Conservation (phyloP, 2,113 vertebrate genomes). For the Zosterops pallidus region DNA sequence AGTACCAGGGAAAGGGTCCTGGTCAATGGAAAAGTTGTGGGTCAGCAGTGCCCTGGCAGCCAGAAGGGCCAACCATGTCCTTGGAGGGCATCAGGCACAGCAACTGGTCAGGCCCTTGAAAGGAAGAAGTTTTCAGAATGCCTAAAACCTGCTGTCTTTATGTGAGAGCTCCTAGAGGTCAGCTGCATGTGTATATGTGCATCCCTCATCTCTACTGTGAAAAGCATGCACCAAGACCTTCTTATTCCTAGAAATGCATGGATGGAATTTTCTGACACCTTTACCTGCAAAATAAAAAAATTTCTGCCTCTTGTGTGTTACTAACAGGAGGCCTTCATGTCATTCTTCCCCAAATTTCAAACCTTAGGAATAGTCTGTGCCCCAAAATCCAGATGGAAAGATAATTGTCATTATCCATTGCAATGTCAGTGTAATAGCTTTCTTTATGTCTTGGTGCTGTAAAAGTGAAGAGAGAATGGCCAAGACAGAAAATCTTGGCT, state of each 20-base stretch:
- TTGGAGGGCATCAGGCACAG: not conserved
- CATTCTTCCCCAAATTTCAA: not conserved
- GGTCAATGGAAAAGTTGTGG: rapidly evolving
- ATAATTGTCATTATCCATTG: not conserved
- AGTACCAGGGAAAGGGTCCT: not conserved
- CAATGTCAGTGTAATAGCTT: not conserved
- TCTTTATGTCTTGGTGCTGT: not conserved
- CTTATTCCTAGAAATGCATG: not conserved
- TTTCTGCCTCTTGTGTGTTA: not conserved
- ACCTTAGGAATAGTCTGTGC: not conserved
- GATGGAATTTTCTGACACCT: not conserved
- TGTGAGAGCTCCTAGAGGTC: not conserved
- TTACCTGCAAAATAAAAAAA: not conserved
- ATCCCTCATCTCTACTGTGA: not conserved
- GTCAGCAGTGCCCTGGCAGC: not conserved
- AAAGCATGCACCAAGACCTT: not conserved
- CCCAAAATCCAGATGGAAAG: not conserved
- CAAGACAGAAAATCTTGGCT: not conserved
- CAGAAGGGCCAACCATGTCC: rapidly evolving
- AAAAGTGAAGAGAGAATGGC: not conserved
- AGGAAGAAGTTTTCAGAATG: not conserved
- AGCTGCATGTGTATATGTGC: rapidly evolving
- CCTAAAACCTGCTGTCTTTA: not conserved
- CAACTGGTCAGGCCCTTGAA: not conserved
- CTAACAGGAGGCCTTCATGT: not conserved